A percentile compares a stretch with the other conserved stretches of the same genome.
Evolutionary conservation across 2,113 vertebrate genomes (phyloP).

Genomic region (Anser cygnoides): DNA sequence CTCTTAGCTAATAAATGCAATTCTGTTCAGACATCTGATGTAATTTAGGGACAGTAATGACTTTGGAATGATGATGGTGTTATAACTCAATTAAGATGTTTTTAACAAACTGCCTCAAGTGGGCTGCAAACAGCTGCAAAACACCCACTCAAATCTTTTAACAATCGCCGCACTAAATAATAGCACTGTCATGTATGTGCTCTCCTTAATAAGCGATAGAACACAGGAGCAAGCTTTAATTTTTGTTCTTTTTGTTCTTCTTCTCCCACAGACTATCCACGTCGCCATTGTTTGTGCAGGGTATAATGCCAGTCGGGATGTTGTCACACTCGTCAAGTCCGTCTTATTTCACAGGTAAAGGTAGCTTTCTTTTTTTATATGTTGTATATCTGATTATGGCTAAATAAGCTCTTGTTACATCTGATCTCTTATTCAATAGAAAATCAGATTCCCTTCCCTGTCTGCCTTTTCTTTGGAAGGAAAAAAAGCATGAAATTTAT

Average conservation of each 20-base stretch:
- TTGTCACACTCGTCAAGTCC: conserved; percentile 97
- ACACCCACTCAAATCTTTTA: conserved; percentile 25
- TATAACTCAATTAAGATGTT: conserved; percentile 73
- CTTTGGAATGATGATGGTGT: conserved; percentile 68
- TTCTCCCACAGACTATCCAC: conserved; percentile 89
- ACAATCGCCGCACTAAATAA: not conserved
- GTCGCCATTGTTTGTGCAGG: conserved; percentile 98
- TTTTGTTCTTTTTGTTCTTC: conserved; percentile 30
- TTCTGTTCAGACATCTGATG: conserved; percentile 53
- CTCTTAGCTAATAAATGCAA: conserved; percentile 25
- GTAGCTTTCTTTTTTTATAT: not conserved
- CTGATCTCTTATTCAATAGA: not conserved
- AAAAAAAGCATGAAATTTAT: not conserved
- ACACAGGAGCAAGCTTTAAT: not conserved
- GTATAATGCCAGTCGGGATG: conserved; percentile 97
- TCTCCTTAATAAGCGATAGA: not conserved
- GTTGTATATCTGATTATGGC: not conserved
- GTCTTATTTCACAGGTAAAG: conserved; percentile 97
- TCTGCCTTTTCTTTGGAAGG: not conserved
- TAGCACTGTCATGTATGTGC: not conserved
- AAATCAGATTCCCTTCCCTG: not conserved
- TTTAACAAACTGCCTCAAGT: conserved; percentile 68
- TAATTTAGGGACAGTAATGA: conserved; percentile 62
- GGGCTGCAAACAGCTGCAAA: conserved; percentile 52
- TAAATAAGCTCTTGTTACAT: not conserved